Evolutionary conservation across 2,888 invertebrate genomes (phyloP).

Genomic region (Coleophora deauratella): DNA sequence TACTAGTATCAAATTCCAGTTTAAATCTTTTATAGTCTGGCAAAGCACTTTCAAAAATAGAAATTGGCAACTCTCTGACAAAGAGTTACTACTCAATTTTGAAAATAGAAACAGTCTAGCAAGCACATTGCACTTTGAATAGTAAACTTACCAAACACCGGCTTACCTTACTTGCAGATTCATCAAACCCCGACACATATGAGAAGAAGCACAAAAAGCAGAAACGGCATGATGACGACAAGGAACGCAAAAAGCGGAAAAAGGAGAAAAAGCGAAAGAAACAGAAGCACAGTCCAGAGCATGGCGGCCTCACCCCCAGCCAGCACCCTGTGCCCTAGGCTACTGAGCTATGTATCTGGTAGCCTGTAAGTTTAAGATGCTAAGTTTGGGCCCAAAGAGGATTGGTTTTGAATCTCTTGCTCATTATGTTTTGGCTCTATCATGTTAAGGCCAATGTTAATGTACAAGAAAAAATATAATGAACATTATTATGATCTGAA

Average conservation of each 20-base stretch:
- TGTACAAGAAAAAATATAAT: no score
- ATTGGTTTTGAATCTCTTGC: slow-evolving; percentile 5
- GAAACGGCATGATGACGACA: slow-evolving; percentile 94
- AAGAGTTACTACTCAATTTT: no score
- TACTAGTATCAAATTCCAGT: no score
- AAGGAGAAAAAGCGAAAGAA: slow-evolving; percentile 97
- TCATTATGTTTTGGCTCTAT: no score
- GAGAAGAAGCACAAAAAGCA: slow-evolving; percentile 97
- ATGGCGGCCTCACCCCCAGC: slow-evolving; percentile 76
- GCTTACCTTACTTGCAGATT: slow-evolving; percentile 48
- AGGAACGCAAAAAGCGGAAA: slow-evolving; percentile 93
- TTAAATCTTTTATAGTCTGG: no score
- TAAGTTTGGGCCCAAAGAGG: slow-evolving; percentile 45
- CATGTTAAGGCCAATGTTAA: no score
- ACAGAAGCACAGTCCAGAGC: slow-evolving; percentile 93
- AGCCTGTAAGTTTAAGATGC: slow-evolving; percentile 19
- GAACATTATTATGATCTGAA: no score
- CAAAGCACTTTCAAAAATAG: no score
- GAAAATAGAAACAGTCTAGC: no score
- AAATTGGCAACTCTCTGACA: no score
- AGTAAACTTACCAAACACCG: no score
- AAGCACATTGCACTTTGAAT: no score
- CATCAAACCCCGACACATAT: slow-evolving; percentile 84
- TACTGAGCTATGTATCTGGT: slow-evolving; percentile 7
- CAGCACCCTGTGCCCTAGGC: slow-evolving; percentile 54